phyloP scores from a whole-genome alignment of 2,797 vertebrate genomes.

The Melanotaenia parkinsoni region DNA sequence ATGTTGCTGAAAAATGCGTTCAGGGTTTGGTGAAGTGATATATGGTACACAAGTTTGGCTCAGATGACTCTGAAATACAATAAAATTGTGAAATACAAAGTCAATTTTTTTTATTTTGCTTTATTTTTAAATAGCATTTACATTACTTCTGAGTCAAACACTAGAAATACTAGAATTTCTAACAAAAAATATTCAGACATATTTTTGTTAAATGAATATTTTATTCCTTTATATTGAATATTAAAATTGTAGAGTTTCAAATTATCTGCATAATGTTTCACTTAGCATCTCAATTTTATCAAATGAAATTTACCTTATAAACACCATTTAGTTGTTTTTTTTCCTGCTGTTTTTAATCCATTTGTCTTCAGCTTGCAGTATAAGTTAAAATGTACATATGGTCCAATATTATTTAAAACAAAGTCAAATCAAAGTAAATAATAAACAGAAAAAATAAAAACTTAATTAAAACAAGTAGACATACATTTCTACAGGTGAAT shows the following conservation, averaged over 20 bases:
- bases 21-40: slow-evolving; percentile 13
- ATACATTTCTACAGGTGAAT: not conserved
- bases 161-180: too few species aligned
- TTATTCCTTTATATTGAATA: not conserved
- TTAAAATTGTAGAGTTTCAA: not conserved
- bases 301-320: too few species aligned
- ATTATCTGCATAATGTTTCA: not conserved
- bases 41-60: slow-evolving; percentile 14
- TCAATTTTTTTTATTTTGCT: too few species aligned
- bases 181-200: too few species aligned
- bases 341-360: not conserved
- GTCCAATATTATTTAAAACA: not conserved
- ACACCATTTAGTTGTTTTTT: not conserved
- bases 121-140: too few species aligned
- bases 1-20: slow-evolving; percentile 20
- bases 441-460: not conserved
- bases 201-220: too few species aligned
- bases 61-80: not conserved
- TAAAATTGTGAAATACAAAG: not conserved
- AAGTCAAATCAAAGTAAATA: not conserved
- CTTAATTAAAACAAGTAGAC: not conserved
- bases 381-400: not conserved
- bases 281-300: not conserved
- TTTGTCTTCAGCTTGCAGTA: not conserved
- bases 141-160: too few species aligned